phyloP scores from a whole-genome alignment of 2,888 invertebrate species.

The Clunio marinus region DNA sequence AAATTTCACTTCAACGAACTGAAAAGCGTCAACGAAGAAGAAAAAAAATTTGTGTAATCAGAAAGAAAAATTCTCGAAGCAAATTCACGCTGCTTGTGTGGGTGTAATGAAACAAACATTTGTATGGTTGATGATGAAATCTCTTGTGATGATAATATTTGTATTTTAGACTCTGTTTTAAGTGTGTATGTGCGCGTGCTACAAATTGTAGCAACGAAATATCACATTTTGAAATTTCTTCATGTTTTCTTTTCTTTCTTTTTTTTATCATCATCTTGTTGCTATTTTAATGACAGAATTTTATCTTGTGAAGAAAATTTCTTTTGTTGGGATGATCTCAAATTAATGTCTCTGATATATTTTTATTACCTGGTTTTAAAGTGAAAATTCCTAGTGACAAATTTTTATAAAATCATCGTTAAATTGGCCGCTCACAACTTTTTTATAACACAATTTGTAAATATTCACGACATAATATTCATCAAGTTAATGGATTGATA shows the following conservation, averaged over 20 bases:
- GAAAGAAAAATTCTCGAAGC: conserved; percentile 17
- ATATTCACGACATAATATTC: too few species aligned
- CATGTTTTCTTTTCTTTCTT: conserved; percentile 18
- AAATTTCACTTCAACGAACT: neutral
- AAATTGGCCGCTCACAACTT: too few species aligned
- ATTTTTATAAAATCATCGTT: too few species aligned
- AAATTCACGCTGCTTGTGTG: neutral
- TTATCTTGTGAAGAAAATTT: conserved; percentile 16
- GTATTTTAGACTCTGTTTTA: too few species aligned
- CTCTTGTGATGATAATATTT: too few species aligned
- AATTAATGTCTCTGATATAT: too few species aligned
- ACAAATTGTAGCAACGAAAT: neutral
- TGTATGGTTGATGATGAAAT: neutral
- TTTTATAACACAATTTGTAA: too few species aligned
- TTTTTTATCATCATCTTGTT: conserved; percentile 39
- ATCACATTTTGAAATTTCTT: conserved; percentile 35
- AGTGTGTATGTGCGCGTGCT: neutral
- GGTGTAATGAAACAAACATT: neutral
- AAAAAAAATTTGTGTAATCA: neutral
- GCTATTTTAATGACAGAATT: conserved; percentile 37
- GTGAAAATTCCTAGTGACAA: too few species aligned
- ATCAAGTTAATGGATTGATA: too few species aligned
- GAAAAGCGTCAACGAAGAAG: too few species aligned
- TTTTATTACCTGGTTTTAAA: too few species aligned
- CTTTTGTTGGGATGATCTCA: too few species aligned